A percentile compares a stretch with the other conserved stretches of the same genome.
phyloP scores from a whole-genome alignment of 2,888 invertebrate genomes.

The Drosophila paramelanica region DNA sequence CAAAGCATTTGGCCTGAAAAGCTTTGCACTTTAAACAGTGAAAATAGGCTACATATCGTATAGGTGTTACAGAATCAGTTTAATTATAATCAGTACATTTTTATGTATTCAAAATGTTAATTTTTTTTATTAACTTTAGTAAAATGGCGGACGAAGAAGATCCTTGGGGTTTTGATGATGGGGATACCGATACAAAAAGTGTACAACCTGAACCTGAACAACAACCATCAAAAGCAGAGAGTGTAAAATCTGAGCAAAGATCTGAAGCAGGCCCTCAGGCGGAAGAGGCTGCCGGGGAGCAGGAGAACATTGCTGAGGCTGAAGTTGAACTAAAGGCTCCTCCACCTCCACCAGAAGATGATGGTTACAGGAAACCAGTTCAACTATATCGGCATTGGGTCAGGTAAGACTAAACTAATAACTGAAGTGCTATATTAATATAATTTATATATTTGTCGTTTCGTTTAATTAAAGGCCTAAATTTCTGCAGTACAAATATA shows the following conservation, averaged over 20 bases:
- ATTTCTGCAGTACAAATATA: constrained; percentile 92
- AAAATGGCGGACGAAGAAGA: constrained; percentile 86
- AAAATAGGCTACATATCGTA: constrained; percentile 9
- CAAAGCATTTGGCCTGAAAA: background rate
- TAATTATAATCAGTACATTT: background rate
- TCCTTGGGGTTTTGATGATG: constrained; percentile 87
- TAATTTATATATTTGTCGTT: background rate
- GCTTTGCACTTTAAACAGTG: background rate
- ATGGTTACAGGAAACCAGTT: constrained; percentile 89
- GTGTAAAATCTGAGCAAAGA: constrained; percentile 69
- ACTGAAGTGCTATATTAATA: background rate
- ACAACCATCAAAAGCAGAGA: constrained; percentile 83
- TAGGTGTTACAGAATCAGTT: background rate
- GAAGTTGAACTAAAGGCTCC: constrained; percentile 86
- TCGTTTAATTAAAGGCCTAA: constrained; percentile 87
- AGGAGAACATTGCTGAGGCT: constrained; percentile 82
- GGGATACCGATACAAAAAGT: constrained; percentile 53
- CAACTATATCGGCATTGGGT: constrained; percentile 92
- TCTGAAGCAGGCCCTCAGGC: constrained; percentile 30
- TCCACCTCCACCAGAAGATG: constrained; percentile 85
- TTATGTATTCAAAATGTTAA: background rate
- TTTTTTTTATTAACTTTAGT: constrained; percentile 13
- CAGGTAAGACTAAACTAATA: constrained; percentile 85
- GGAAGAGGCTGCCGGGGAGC: constrained; percentile 45
- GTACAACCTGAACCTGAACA: constrained; percentile 54